These are phyloP conservation scores for Bovichtus variegatus DNA, from an alignment of 2,797 vertebrate species.

Conservation along the genomic window DNA sequence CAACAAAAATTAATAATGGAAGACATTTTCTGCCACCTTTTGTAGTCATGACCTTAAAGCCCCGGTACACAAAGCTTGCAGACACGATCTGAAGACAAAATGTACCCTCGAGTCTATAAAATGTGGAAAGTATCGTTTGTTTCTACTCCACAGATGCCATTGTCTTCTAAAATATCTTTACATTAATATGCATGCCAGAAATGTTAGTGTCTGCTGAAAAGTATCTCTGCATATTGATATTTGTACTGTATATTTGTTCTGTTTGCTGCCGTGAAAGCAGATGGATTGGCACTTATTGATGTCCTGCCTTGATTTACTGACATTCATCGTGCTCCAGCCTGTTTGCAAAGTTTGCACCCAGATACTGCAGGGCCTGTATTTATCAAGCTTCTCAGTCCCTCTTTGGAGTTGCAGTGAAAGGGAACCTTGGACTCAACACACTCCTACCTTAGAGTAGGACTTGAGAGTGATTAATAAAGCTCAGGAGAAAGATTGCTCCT, in stretches of 20 bases:
- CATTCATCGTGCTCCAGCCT: slow-evolving; percentile 6
- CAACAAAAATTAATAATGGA: neutral
- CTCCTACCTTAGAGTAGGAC: neutral
- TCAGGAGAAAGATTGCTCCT: neutral
- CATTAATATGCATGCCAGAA: neutral
- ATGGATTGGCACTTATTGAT: neutral
- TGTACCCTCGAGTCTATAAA: neutral
- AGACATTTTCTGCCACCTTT: neutral
- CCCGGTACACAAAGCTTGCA: neutral
- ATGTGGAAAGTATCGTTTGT: neutral
- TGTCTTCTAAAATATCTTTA: neutral
- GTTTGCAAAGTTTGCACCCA: neutral
- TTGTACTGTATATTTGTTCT: neutral
- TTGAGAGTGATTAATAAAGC: neutral
- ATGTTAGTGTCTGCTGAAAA: neutral
- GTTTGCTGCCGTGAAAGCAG: neutral
- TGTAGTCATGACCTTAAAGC: neutral
- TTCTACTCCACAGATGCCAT: neutral
- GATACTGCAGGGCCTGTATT: neutral
- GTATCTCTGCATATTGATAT: neutral
- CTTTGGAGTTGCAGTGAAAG: neutral
- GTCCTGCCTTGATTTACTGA: neutral
- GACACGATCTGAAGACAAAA: neutral
- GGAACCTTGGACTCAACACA: neutral
- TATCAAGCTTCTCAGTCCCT: neutral